Conservation (phyloP, 1,140 invertebrate species). For the Cylas formicarius region DNA sequence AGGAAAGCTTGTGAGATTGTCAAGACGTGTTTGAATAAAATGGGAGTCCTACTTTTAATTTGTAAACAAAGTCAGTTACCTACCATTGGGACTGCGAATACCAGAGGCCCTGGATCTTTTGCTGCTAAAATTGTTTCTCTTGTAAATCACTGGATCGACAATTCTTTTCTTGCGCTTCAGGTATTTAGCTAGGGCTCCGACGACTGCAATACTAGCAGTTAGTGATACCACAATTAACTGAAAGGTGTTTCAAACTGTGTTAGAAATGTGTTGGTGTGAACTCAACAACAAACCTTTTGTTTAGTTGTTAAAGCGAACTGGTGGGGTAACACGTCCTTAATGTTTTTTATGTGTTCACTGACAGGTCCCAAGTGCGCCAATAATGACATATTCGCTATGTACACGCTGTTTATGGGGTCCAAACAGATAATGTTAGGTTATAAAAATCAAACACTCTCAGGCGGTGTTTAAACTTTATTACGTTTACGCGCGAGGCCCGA, state of each 20-base stretch:
- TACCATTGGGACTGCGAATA: constrained; percentile 58
- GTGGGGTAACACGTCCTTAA: constrained; percentile 30
- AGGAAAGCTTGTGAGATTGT: too few relatives aligned
- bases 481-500: neutral
- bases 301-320: constrained; percentile 32
- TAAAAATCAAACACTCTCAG: constrained; percentile 3
- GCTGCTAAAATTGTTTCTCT: constrained; percentile 33
- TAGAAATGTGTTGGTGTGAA: neutral
- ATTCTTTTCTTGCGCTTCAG: constrained; percentile 50
- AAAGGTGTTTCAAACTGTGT: constrained; percentile 11
- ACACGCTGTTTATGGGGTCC: constrained; percentile 22
- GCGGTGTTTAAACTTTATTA: neutral
- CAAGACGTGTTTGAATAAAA: too few relatives aligned
- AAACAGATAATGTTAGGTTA: constrained; percentile 10
- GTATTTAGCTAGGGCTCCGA: constrained; percentile 55
- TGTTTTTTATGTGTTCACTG: constrained; percentile 29
- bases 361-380: constrained; percentile 34
- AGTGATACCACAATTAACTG: constrained; percentile 46
- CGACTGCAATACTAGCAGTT: constrained; percentile 49
- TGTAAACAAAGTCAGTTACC: too few relatives aligned
- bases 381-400: constrained; percentile 33
- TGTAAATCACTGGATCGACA: constrained; percentile 44
- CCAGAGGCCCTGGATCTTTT: constrained; percentile 50
- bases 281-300: constrained; percentile 32
- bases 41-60: too few relatives aligned